Base-by-base conservation (phyloP, 1,140 invertebrate genomes). In the Semibalanus balanoides region DNA sequence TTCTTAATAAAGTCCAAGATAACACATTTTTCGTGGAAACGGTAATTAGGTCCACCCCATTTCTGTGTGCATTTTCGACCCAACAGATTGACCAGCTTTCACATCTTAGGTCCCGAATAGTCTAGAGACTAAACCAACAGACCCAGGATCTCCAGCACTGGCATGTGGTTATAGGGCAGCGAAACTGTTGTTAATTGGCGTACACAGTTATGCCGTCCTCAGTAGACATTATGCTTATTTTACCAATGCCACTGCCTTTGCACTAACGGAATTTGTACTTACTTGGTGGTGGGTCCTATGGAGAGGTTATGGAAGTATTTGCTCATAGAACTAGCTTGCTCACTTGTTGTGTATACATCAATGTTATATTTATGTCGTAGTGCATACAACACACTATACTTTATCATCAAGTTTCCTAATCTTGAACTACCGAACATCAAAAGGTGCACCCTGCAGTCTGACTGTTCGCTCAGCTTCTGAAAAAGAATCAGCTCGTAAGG, bases 371-470 rank as follows among this genome's bases (percentile, higher is more conserved):
- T 72, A 11, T 72, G 3, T 28, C 70, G 22, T 30, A 72, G n/a
- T 3, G 70, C n/a, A n/a, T 72, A 72, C 70, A 72, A 27, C n/a
- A 72, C 25, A 30, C 70, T 72, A n/a, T 72, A 72, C 29, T 72
- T 72, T 3, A 72, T 72, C 28, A 72, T 28, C 3, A 72, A 27
- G 29, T 72, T 72, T 0, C 70, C 70, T 27, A 72, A n/a, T 29
- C 70, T 28, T 22, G 70, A 72, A 30, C 70, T 72, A 17, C 70
- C 70, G 29, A 72, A 72, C 11, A 29, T 9, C 25, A 72, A 27
- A 28, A 72, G 70, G 28, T 72, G n/a, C 0, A 72, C 70, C 70
- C 29, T 28, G 19, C 70, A 72, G 3, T 72, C 19, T 28, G 70
- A 64, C 11, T 64, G 1, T 64, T 64, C 51, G 1, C 22, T 25